Evolutionary conservation across 2,888 invertebrate species (phyloP).

Genomic region (Apocheima hispidaria): DNA sequence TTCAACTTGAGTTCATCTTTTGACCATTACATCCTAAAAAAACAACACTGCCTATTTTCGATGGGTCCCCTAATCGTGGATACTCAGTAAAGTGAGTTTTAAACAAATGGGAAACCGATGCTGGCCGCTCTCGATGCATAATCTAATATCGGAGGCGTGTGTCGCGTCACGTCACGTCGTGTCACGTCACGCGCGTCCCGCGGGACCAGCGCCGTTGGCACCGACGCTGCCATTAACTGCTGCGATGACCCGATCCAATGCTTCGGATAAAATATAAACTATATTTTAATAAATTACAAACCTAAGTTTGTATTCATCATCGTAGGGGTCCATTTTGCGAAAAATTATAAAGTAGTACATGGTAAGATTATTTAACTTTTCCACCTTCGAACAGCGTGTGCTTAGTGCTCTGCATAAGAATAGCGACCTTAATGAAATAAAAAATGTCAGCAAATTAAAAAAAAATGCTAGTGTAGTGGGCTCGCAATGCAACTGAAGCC

Average conservation of each 20-base stretch:
- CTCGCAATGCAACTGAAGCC: too few species aligned
- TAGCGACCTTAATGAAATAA: too few species aligned
- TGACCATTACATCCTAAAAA: too few species aligned
- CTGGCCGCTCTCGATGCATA: constrained; percentile 54
- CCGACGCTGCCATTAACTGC: constrained; percentile 39
- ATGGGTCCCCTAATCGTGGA: neutral
- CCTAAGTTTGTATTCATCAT: neutral
- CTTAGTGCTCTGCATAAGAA: too few species aligned
- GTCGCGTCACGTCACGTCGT: constrained; percentile 53
- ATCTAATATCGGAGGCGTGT: constrained; percentile 59
- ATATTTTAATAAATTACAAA: neutral
- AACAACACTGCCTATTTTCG: neutral
- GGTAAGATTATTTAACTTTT: too few species aligned
- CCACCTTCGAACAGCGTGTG: too few species aligned
- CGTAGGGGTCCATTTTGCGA: neutral
- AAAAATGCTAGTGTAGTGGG: too few species aligned
- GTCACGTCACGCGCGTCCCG: constrained; percentile 46
- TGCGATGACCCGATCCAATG: neutral
- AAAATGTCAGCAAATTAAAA: too few species aligned
- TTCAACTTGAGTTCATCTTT: too few species aligned
- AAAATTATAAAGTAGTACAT: too few species aligned
- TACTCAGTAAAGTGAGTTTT: neutral
- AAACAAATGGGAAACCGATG: constrained; percentile 46
- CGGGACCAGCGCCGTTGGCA: constrained; percentile 53
- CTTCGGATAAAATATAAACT: neutral